These are phyloP conservation scores for Hirundo rustica DNA, from an alignment of 2,797 vertebrate genomes.

Conservation along the genomic window DNA sequence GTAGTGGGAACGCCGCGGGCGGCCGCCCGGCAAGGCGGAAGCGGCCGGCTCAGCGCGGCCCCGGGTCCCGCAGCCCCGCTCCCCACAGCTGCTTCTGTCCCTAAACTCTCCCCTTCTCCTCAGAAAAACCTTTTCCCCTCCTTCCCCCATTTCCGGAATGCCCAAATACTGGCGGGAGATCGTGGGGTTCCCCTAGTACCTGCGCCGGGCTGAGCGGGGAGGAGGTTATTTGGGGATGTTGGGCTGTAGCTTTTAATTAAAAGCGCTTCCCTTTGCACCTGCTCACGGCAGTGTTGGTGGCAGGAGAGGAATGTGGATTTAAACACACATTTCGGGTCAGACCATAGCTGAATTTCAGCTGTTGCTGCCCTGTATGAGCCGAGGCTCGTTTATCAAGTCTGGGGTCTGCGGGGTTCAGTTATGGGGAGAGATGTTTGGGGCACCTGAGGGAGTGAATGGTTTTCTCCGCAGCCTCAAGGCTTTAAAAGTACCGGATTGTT, in stretches of 20 bases:
- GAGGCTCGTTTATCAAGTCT: not conserved
- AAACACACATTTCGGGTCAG: not conserved
- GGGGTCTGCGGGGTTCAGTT: not conserved
- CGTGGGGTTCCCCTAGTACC: fast-evolving
- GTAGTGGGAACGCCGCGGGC: not conserved
- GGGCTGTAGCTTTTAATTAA: not conserved
- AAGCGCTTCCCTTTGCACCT: not conserved
- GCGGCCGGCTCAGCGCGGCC: not conserved
- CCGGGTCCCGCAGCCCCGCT: not conserved
- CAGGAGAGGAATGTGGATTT: not conserved
- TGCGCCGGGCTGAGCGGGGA: not conserved
- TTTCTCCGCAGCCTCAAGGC: not conserved
- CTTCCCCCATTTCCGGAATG: not conserved
- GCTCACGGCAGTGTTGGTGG: not conserved
- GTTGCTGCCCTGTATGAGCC: not conserved
- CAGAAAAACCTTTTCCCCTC: not conserved
- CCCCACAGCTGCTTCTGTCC: fast-evolving
- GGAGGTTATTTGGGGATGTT: not conserved
- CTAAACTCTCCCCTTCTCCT: not conserved
- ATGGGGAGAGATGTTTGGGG: not conserved
- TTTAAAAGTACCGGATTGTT: not conserved
- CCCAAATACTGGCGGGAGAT: fast-evolving
- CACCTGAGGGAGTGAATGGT: not conserved
- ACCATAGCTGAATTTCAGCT: not conserved
- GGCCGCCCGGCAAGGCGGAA: not conserved